Evolutionary conservation across 2,888 invertebrate genomes (phyloP).

Genomic region (Argyresthia albistria): DNA sequence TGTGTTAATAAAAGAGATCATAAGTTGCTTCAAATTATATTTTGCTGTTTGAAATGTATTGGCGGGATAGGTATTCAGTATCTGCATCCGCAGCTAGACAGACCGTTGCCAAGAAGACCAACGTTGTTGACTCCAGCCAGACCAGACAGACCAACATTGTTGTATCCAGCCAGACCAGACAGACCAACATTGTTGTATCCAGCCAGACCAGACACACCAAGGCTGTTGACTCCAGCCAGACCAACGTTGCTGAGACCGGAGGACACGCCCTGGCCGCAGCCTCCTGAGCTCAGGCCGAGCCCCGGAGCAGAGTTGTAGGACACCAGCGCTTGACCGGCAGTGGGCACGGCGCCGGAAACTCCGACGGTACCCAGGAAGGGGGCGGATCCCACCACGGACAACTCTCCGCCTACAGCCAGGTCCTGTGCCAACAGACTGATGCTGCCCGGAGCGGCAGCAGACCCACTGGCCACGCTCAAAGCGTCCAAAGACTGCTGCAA

Average conservation of each 20-base stretch:
- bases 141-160: background rate
- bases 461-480: conserved; percentile 24
- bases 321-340: background rate
- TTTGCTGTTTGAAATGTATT: background rate
- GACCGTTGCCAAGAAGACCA: background rate
- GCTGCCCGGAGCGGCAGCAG: conserved; percentile 27
- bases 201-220: background rate
- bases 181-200: background rate
- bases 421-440: conserved; percentile 26
- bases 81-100: background rate
- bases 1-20: too few relatives aligned
- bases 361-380: conserved; percentile 18
- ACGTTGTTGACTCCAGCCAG: background rate
- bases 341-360: conserved; percentile 19
- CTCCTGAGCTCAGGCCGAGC: background rate
- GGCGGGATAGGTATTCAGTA: background rate
- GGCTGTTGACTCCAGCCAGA: background rate
- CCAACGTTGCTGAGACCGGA: background rate
- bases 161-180: background rate
- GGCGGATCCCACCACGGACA: conserved; percentile 13
- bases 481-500: background rate
- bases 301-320: background rate
- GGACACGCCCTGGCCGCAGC: background rate
- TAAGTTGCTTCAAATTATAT: background rate
- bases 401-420: conserved; percentile 14